A percentile compares a stretch with the other conserved stretches of the same genome.
Conservation (phyloP, 2,888 invertebrate genomes). For the Eristalis pertinax region DNA sequence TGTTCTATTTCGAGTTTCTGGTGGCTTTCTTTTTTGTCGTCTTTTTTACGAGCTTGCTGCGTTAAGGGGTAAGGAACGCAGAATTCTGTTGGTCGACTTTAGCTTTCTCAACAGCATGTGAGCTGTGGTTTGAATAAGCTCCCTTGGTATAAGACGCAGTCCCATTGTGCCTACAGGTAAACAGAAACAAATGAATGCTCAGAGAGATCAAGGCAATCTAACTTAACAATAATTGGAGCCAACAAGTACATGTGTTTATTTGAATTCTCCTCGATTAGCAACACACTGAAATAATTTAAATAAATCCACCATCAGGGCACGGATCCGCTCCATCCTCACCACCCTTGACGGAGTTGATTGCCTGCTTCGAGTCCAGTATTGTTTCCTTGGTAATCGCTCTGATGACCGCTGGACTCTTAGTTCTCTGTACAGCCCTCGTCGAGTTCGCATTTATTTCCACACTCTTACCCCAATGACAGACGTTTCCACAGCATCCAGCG, state of each 20-base stretch:
- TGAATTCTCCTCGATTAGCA: not conserved
- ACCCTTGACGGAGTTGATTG: conserved; percentile 22
- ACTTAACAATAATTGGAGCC: not conserved
- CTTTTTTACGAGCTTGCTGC: not conserved
- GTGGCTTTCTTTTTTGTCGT: not conserved
- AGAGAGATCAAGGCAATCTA: not conserved
- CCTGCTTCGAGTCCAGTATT: conserved; percentile 41
- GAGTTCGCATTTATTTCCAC: conserved; percentile 27
- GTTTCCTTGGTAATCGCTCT: conserved; percentile 51
- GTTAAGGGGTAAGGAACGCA: too few relatives aligned
- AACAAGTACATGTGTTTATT: not conserved
- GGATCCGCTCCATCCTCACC: not conserved
- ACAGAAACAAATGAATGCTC: too few relatives aligned
- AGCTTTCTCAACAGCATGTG: too few relatives aligned
- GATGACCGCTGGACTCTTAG: conserved; percentile 25
- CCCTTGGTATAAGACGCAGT: too few relatives aligned
- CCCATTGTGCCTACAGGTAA: too few relatives aligned
- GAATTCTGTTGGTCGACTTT: too few relatives aligned
- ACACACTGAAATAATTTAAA: not conserved
- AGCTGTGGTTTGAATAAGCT: too few relatives aligned
- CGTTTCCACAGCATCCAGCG: not conserved
- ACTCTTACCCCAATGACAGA: conserved; percentile 19
- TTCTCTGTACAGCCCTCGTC: not conserved
- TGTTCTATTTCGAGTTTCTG: not conserved
- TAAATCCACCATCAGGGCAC: not conserved